These are phyloP conservation scores for Polydrusus cervinus DNA, from an alignment of 2,888 invertebrate genomes.

Conservation along the genomic window DNA sequence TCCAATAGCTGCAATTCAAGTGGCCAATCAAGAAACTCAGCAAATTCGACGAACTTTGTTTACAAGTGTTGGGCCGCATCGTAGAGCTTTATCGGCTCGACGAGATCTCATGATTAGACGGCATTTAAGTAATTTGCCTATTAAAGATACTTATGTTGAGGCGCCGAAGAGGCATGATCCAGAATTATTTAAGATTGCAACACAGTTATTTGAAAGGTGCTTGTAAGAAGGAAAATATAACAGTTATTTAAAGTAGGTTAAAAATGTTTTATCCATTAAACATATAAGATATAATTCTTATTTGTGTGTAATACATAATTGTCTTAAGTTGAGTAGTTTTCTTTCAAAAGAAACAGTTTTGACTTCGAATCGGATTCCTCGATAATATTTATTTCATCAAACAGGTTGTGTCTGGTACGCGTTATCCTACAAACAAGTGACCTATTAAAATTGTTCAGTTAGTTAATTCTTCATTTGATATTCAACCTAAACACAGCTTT, in stretches of 20 bases:
- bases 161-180: slow-evolving; percentile 69
- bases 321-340: not conserved
- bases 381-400: no score
- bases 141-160: slow-evolving; percentile 73
- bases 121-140: slow-evolving; percentile 80
- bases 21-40: slow-evolving; percentile 76
- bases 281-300: not conserved
- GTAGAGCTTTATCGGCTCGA: slow-evolving; percentile 86
- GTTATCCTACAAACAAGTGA: no score
- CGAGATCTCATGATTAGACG: slow-evolving; percentile 84
- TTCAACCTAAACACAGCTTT: no score
- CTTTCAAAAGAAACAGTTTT: not conserved
- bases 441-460: no score
- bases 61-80: slow-evolving; percentile 82
- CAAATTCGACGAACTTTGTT: slow-evolving; percentile 78
- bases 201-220: slow-evolving; percentile 67
- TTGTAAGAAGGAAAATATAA: slow-evolving; percentile 58
- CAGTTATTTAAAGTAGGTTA: not conserved
- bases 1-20: slow-evolving; percentile 77
- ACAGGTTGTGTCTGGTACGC: no score
- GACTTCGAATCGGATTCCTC: not conserved
- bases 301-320: slow-evolving; percentile 8
- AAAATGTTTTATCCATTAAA: not conserved
- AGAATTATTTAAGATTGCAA: slow-evolving; percentile 68
- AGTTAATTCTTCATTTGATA: no score